Percentiles rank a stretch among this genome's conserved stretches.
These are phyloP conservation scores for Diachasma alloeum DNA, from an alignment of 1,140 invertebrate genomes.

Conservation along the genomic window DNA sequence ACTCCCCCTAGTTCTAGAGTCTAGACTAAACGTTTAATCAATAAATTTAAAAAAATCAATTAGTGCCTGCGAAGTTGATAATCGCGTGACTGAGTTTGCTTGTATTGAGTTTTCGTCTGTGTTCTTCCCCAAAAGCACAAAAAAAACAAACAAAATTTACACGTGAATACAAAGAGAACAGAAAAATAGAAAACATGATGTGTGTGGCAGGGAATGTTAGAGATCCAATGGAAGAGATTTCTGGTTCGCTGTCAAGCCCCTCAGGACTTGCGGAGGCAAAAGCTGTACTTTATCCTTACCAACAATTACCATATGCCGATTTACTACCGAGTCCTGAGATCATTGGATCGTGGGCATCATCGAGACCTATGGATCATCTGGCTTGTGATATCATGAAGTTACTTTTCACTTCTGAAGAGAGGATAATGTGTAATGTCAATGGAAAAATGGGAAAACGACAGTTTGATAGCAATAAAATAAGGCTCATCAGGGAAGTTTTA, in stretches of 20 bases:
- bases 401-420: slow-evolving; percentile 63
- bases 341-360: slow-evolving; percentile 62
- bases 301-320: slow-evolving; percentile 63
- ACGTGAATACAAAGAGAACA: not conserved
- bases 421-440: slow-evolving; percentile 65
- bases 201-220: slow-evolving; percentile 49
- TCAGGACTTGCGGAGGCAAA: slow-evolving; percentile 53
- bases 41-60: not conserved
- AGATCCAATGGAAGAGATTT: slow-evolving; percentile 55
- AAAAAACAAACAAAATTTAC: not conserved
- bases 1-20: not conserved
- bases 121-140: not conserved
- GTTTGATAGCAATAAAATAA: slow-evolving; percentile 65
- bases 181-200: slow-evolving; percentile 28
- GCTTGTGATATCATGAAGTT: slow-evolving; percentile 67
- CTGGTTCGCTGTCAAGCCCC: slow-evolving; percentile 49
- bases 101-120: not conserved
- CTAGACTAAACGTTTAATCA: not conserved
- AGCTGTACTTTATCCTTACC: slow-evolving; percentile 56
- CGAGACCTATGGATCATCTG: slow-evolving; percentile 64
- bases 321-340: slow-evolving; percentile 61
- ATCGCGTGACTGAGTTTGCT: not conserved
- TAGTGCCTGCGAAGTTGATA: not conserved
- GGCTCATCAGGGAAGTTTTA: slow-evolving; percentile 62
- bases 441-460: slow-evolving; percentile 67